Percentiles rank a stretch among this genome's conserved stretches.
Evolutionary conservation across 2,888 invertebrate genomes (phyloP).

Genomic region (Stenoptilia bipunctidactyla): DNA sequence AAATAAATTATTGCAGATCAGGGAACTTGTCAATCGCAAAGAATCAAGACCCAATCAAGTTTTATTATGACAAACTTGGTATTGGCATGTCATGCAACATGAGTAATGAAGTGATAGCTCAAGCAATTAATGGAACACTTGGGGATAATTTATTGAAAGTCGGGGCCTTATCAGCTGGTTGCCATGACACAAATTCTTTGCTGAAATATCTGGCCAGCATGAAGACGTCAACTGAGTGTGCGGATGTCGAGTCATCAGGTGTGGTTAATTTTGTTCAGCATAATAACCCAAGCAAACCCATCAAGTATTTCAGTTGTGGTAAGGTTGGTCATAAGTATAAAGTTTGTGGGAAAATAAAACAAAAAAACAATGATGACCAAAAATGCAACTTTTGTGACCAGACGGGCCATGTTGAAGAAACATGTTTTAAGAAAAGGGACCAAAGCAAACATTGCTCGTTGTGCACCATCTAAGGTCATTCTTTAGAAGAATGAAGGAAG

Average conservation of each 20-base stretch:
- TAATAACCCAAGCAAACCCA: not conserved
- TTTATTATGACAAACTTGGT: conserved; percentile 13
- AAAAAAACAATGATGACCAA: not conserved
- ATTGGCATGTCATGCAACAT: conserved; percentile 12
- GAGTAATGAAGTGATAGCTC: conserved; percentile 9
- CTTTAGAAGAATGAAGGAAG: conserved; percentile 6
- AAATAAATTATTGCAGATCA: conserved; percentile 10
- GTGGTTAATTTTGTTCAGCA: not conserved
- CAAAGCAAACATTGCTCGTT: conserved; percentile 4
- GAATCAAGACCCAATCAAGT: conserved; percentile 12
- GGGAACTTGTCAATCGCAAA: conserved; percentile 9
- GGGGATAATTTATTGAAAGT: conserved; percentile 11
- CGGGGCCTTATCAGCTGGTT: conserved; percentile 11
- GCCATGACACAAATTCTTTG: conserved; percentile 7
- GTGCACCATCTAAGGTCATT: conserved; percentile 7
- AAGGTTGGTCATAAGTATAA: conserved; percentile 9
- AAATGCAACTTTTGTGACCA: conserved; percentile 2
- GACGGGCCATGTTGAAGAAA: conserved; percentile 6
- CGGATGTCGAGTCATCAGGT: too few relatives aligned
- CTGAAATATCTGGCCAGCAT: conserved; percentile 8
- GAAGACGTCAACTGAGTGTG: not conserved
- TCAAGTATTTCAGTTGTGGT: conserved; percentile 8
- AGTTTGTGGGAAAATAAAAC: conserved; percentile 1
- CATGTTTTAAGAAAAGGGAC: conserved; percentile 8
- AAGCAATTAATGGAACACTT: conserved; percentile 12